These are phyloP conservation scores for Saccostrea glomerata DNA, from an alignment of 1,140 invertebrate genomes.

Conservation along the genomic window DNA sequence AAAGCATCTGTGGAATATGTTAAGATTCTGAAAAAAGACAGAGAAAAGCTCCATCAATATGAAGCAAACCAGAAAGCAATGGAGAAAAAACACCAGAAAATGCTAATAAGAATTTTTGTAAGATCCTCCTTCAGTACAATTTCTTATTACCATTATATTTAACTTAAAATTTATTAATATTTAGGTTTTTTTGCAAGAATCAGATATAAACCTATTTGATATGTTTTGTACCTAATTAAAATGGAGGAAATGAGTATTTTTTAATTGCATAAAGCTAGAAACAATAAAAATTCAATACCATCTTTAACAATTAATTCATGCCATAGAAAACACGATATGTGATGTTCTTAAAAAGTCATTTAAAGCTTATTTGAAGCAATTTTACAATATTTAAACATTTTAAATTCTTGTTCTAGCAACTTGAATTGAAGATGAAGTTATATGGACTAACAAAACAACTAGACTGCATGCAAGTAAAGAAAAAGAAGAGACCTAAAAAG, in stretches of 20 bases:
- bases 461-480: not conserved
- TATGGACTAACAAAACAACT: slow-evolving; percentile 59
- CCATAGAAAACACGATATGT: too few relatives aligned
- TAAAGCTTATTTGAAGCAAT: not conserved
- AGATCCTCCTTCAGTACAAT: slow-evolving; percentile 34
- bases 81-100: slow-evolving; percentile 90
- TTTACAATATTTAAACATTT: not conserved
- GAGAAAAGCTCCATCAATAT: slow-evolving; percentile 88
- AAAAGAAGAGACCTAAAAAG: not conserved
- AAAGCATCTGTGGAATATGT: slow-evolving; percentile 99
- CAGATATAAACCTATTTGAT: too few relatives aligned
- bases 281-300: not conserved
- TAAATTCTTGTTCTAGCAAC: slow-evolving; percentile 64
- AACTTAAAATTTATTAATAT: too few relatives aligned
- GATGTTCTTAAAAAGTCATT: too few relatives aligned
- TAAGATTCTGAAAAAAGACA: slow-evolving; percentile 91
- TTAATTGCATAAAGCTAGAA: not conserved
- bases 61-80: slow-evolving; percentile 89
- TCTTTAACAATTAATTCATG: too few relatives aligned
- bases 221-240: too few relatives aligned
- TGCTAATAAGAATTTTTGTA: slow-evolving; percentile 91
- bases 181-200: too few relatives aligned
- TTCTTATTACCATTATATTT: too few relatives aligned
- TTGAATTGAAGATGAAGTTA: slow-evolving; percentile 68
- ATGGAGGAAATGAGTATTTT: not conserved